phyloP scores from a whole-genome alignment of 2,113 vertebrate species.

The Corynorhinus townsendii region DNA sequence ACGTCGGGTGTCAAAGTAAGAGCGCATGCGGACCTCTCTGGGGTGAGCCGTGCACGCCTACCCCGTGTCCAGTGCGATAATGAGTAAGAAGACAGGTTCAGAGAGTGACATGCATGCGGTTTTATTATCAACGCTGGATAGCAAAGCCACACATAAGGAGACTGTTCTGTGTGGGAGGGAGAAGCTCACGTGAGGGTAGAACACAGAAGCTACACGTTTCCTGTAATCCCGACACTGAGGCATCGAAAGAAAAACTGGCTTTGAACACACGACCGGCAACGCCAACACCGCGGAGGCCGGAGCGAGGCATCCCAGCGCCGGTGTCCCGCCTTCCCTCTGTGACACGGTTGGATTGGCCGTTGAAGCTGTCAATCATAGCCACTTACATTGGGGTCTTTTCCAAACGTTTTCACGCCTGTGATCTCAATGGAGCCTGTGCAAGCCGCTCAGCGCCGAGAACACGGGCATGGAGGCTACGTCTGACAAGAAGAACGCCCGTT shows the following conservation, averaged over 20 bases:
- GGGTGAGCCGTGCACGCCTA: background rate
- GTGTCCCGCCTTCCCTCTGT: background rate
- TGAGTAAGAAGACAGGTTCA: background rate
- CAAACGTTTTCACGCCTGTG: slow-evolving; percentile 3
- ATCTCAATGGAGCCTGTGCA: background rate
- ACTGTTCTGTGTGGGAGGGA: background rate
- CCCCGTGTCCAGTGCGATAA: background rate
- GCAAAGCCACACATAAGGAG: background rate
- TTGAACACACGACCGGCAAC: rapidly evolving
- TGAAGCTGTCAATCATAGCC: background rate
- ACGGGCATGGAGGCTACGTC: background rate
- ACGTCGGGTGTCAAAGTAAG: background rate
- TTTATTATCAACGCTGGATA: background rate
- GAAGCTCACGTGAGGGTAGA: background rate
- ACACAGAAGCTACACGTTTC: background rate
- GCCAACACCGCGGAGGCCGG: rapidly evolving
- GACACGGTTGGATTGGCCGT: background rate
- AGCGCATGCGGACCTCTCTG: background rate
- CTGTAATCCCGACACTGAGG: background rate
- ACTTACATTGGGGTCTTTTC: background rate
- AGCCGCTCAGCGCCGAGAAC: background rate
- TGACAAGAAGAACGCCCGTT: background rate
- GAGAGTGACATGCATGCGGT: background rate
- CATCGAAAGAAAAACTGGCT: background rate
- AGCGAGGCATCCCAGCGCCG: rapidly evolving